Evolutionary conservation across 1,140 invertebrate species (phyloP).

Genomic region (Drosophila ercepeae): DNA sequence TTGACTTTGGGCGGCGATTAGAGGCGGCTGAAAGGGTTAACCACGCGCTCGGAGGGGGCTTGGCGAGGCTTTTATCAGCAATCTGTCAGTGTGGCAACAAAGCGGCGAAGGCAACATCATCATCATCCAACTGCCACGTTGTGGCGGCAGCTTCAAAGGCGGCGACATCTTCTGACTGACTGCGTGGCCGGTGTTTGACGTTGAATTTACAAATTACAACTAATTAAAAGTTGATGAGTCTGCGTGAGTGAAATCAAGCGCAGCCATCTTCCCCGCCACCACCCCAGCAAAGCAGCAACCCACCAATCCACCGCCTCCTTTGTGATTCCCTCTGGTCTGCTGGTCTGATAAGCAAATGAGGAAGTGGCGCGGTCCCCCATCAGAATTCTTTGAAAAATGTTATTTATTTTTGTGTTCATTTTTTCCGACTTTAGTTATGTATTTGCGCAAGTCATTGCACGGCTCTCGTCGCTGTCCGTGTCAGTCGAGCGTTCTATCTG

Average conservation of each 20-base stretch:
- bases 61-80: conserved; percentile 59
- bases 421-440: conserved; percentile 27
- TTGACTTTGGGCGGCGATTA: conserved; percentile 53
- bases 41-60: background rate
- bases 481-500: conserved; percentile 39
- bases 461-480: conserved; percentile 16
- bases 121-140: conserved; percentile 16
- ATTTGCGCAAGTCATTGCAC: conserved; percentile 58
- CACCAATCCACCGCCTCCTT: background rate
- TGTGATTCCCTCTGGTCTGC: conserved; percentile 27
- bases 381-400: conserved; percentile 65
- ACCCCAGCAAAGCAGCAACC: background rate
- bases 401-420: conserved; percentile 49
- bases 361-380: conserved; percentile 43
- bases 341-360: conserved; percentile 70
- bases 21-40: conserved; percentile 33
- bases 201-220: conserved; percentile 82
- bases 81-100: conserved; percentile 70
- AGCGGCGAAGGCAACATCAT: conserved; percentile 44
- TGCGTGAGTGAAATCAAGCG: conserved; percentile 80
- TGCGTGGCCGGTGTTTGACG: conserved; percentile 68
- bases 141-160: conserved; percentile 67
- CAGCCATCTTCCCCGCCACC: conserved; percentile 21
- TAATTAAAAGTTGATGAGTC: conserved; percentile 82
- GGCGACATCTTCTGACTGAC: conserved; percentile 16